Percentiles rank a stretch among this genome's conserved stretches.
These are phyloP conservation scores for rat (Rattus norvegicus) DNA, from an alignment of 2,113 vertebrate genomes.

Conservation along the genomic window DNA sequence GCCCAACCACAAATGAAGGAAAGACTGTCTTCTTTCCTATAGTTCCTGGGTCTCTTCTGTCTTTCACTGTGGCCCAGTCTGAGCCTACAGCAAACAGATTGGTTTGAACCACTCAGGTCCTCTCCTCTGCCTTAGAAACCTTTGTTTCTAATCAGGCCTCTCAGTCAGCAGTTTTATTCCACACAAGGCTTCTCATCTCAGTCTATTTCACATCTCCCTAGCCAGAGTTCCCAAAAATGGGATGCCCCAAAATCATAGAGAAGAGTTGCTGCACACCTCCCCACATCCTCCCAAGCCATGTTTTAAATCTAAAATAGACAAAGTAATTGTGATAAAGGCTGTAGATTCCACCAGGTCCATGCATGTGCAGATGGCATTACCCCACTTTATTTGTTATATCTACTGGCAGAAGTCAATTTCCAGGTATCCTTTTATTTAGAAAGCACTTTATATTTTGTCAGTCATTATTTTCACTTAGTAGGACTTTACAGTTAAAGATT, in stretches of 20 bases:
- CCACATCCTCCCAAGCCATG: conserved; percentile 18
- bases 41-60: not conserved
- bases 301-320: conserved; percentile 55
- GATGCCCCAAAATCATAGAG: not conserved
- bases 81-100: not conserved
- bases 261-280: not conserved
- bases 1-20: not conserved
- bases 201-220: not conserved
- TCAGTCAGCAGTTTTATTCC: not conserved
- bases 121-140: not conserved
- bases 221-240: conserved; percentile 11
- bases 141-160: not conserved
- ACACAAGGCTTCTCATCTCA: not conserved
- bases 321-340: not conserved
- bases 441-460: not conserved
- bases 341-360: not conserved
- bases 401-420: not conserved
- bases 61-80: not conserved
- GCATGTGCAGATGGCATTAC: not conserved
- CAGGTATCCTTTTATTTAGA: conserved; percentile 5
- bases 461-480: conserved; percentile 21
- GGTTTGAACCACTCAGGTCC: not conserved
- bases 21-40: not conserved
- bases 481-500: conserved; percentile 27
- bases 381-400: not conserved